A percentile compares a stretch with the other conserved stretches of the same genome.
These are phyloP conservation scores for Eugnorisma glareosa DNA, from an alignment of 2,888 invertebrate species.

Conservation along the genomic window DNA sequence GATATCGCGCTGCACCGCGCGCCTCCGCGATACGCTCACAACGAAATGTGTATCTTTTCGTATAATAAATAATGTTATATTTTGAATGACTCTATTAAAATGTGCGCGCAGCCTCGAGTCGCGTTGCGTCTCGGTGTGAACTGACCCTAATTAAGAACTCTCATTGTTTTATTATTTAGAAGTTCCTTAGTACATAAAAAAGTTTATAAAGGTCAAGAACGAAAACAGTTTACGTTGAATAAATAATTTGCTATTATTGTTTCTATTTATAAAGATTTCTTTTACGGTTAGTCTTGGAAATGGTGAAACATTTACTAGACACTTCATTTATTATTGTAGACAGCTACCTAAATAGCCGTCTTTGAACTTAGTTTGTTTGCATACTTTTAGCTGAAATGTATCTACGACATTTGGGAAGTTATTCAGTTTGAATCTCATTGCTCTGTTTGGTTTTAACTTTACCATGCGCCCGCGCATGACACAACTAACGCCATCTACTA, in stretches of 20 bases:
- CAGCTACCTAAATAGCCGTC: not conserved
- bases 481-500: conserved; percentile 78
- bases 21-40: no score
- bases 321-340: not conserved
- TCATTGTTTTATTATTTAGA: conserved; percentile 5
- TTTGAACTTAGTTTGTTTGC: not conserved
- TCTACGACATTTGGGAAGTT: not conserved
- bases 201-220: conserved; percentile 31
- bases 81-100: no score
- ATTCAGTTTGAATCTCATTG: not conserved
- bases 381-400: not conserved
- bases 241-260: conserved; percentile 23
- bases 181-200: conserved; percentile 7
- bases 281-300: not conserved
- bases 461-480: conserved; percentile 75
- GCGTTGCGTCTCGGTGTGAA: no score
- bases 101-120: no score
- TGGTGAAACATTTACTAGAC: not conserved
- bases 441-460: not conserved
- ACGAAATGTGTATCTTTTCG: no score
- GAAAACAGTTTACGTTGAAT: conserved; percentile 30
- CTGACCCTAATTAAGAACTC: conserved; percentile 6
- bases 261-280: conserved; percentile 17
- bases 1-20: no score
- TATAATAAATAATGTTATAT: no score